phyloP scores from a whole-genome alignment of 2,113 vertebrate genomes.

The Aspiorhynchus laticeps region DNA sequence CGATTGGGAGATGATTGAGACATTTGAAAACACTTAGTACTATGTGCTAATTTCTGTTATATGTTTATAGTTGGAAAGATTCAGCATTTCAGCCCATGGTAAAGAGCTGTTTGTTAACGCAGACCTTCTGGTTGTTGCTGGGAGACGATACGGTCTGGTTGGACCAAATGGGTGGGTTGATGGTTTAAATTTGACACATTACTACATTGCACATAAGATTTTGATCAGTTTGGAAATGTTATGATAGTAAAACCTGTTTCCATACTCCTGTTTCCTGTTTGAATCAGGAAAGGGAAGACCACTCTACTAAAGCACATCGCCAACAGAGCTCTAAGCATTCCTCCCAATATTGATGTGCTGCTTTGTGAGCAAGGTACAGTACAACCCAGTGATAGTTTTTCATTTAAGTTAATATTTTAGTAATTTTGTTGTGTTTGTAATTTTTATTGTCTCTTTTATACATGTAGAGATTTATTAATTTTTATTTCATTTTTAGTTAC shows the following conservation, averaged over 20 bases:
- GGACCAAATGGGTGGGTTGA: constrained; percentile 88
- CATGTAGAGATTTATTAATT: too few species aligned
- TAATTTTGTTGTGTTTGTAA: too few species aligned
- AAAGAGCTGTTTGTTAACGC: constrained; percentile 93
- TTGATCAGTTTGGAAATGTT: background rate
- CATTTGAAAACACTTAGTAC: too few species aligned
- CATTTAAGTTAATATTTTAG: too few species aligned
- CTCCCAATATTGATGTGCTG: constrained; percentile 90
- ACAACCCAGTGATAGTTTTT: too few species aligned
- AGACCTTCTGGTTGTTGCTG: constrained; percentile 88
- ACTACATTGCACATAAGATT: background rate
- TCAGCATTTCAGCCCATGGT: constrained; percentile 93
- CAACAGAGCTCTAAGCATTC: constrained; percentile 89
- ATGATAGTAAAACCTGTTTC: background rate
- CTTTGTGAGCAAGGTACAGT: constrained; percentile 89
- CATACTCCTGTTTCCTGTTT: constrained; percentile 25
- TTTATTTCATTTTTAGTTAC: too few species aligned
- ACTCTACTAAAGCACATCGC: constrained; percentile 92
- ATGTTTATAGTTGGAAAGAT: constrained; percentile 82
- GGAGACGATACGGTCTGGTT: constrained; percentile 89
- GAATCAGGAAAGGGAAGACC: constrained; percentile 89
- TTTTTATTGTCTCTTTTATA: too few species aligned
- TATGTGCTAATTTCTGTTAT: background rate
- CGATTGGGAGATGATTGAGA: background rate
- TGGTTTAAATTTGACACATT: background rate